Conservation (phyloP, 2,888 invertebrate genomes). For the Eurytoma californica region DNA sequence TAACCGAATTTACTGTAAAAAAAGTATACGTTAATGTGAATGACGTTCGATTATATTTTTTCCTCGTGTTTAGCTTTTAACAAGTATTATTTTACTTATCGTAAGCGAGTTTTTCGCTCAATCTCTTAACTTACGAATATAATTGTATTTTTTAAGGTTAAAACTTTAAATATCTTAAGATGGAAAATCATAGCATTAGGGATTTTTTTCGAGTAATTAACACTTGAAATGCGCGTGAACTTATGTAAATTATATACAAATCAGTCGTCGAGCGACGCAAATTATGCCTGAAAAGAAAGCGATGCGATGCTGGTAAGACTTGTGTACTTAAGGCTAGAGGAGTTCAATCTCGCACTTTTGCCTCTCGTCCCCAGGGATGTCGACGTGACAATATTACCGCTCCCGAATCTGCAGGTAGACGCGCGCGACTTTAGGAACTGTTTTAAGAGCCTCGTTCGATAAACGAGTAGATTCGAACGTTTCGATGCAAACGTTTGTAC, state of each 20-base stretch:
- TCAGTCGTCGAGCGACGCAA: slow-evolving; percentile 34
- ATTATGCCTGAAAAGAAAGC: slow-evolving; percentile 6
- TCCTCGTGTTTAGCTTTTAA: slow-evolving; percentile 39
- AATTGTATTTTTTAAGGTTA: slow-evolving; percentile 28
- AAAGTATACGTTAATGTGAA: too few species aligned
- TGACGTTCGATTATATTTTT: slow-evolving; percentile 14
- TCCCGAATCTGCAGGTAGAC: slow-evolving; percentile 47
- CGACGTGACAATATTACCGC: slow-evolving; percentile 56
- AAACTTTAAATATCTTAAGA: slow-evolving; percentile 28
- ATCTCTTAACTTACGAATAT: slow-evolving; percentile 27
- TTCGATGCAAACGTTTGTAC: neutral
- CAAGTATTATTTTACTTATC: slow-evolving; percentile 48
- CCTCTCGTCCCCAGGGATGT: slow-evolving; percentile 59
- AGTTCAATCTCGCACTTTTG: slow-evolving; percentile 31
- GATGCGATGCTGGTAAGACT: slow-evolving; percentile 42
- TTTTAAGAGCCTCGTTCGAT: too few species aligned
- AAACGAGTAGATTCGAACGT: too few species aligned
- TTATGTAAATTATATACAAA: slow-evolving; percentile 24
- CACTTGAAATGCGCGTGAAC: slow-evolving; percentile 8
- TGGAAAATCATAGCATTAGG: slow-evolving; percentile 42
- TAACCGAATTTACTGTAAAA: too few species aligned
- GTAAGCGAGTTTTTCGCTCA: slow-evolving; percentile 34
- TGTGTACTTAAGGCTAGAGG: slow-evolving; percentile 54
- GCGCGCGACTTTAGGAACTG: too few species aligned
- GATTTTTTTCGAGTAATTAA: slow-evolving; percentile 32